Percentiles rank a stretch among this genome's conserved stretches.
Evolutionary conservation across 2,113 vertebrate species (phyloP).

Genomic region (Leptodactylus fuscus): DNA sequence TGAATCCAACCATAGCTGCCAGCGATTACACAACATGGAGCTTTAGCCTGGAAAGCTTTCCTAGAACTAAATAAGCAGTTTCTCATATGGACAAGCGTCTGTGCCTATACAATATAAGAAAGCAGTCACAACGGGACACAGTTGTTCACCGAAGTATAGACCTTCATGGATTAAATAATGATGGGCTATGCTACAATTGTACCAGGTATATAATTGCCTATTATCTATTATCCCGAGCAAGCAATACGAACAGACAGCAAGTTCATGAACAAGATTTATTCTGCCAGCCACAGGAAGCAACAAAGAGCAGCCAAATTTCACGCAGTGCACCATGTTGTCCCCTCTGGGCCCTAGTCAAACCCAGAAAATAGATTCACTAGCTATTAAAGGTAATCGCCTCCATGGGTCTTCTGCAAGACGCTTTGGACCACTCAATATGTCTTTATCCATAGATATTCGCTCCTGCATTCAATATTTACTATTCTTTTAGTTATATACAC

Average conservation of each 20-base stretch:
- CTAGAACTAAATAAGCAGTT: too few relatives aligned
- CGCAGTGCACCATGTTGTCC: constrained; percentile 59
- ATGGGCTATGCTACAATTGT: not conserved
- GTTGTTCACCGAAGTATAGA: too few relatives aligned
- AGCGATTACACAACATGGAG: too few relatives aligned
- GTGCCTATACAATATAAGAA: too few relatives aligned
- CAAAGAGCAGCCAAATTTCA: constrained; percentile 62
- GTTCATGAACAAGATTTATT: constrained; percentile 61
- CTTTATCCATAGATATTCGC: constrained; percentile 62
- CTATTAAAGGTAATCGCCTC: not conserved
- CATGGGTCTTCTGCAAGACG: constrained; percentile 48
- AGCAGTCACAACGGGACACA: too few relatives aligned
- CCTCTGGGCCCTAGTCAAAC: constrained; percentile 12
- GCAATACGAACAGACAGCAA: not conserved
- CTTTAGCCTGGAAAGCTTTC: too few relatives aligned
- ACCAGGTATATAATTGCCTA: not conserved
- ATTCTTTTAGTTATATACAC: not conserved
- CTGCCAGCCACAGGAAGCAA: constrained; percentile 56
- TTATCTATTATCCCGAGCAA: not conserved
- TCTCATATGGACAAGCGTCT: too few relatives aligned
- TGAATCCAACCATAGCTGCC: too few relatives aligned
- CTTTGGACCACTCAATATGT: constrained; percentile 43
- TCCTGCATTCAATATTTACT: constrained; percentile 52
- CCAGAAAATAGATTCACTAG: constrained; percentile 33
- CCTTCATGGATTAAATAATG: too few relatives aligned